phyloP scores from a whole-genome alignment of 2,888 invertebrate genomes.

The Tetrapedia diversipes region DNA sequence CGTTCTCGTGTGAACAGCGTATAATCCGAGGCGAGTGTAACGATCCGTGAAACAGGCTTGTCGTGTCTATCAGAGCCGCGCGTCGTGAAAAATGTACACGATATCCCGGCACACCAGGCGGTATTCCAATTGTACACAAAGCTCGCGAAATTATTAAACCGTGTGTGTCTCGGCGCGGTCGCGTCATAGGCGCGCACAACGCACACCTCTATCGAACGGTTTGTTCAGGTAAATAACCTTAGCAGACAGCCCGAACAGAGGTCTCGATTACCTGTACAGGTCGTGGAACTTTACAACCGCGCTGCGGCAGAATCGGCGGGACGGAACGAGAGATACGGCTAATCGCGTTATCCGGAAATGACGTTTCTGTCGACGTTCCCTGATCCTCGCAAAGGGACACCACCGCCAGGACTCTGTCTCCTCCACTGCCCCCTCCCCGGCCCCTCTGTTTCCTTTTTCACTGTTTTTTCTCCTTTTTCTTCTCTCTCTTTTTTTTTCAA shows the following conservation, averaged over 20 bases:
- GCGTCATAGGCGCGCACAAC: background rate
- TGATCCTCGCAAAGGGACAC: background rate
- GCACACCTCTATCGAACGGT: slow-evolving; percentile 57
- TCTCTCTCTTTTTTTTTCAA: slow-evolving; percentile 1
- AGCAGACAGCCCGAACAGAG: slow-evolving; percentile 9
- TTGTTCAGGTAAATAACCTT: slow-evolving; percentile 65
- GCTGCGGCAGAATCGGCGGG: background rate
- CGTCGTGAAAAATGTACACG: slow-evolving; percentile 50
- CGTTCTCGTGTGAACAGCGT: background rate
- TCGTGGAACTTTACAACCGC: slow-evolving; percentile 28
- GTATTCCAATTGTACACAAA: slow-evolving; percentile 42
- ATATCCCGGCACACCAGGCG: slow-evolving; percentile 40
- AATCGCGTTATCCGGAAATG: slow-evolving; percentile 34
- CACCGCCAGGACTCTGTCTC: background rate
- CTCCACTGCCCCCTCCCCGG: too few relatives aligned
- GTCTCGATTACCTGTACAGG: slow-evolving; percentile 24
- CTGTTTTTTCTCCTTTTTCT: background rate
- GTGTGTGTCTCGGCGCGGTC: slow-evolving; percentile 38
- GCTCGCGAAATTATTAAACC: slow-evolving; percentile 60
- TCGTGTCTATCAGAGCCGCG: slow-evolving; percentile 44
- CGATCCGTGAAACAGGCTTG: slow-evolving; percentile 49
- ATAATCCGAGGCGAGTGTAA: slow-evolving; percentile 22
- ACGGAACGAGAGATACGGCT: slow-evolving; percentile 40
- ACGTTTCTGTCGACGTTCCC: slow-evolving; percentile 3
- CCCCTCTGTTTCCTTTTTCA: background rate